Evolutionary conservation across 2,888 invertebrate species (phyloP).

Genomic region (Phytoseiulus persimilis): DNA sequence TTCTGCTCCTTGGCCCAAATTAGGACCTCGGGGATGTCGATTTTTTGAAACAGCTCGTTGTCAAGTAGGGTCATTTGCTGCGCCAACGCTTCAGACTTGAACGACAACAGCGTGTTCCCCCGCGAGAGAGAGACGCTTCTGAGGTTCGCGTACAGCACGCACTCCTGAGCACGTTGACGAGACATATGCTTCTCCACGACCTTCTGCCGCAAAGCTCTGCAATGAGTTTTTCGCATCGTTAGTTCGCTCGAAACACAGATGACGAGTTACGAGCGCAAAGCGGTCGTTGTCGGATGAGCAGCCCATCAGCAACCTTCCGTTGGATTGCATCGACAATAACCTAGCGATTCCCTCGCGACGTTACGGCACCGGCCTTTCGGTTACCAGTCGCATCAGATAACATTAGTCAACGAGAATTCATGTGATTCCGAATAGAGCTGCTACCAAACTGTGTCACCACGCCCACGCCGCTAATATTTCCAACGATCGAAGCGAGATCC

Average conservation of each 20-base stretch:
- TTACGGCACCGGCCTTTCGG: not conserved
- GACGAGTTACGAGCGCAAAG: too few species aligned
- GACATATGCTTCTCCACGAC: constrained; percentile 71
- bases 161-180: constrained; percentile 53
- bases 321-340: not conserved
- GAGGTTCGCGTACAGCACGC: constrained; percentile 46
- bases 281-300: too few species aligned
- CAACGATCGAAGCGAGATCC: not conserved
- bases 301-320: not conserved
- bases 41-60: constrained; percentile 85
- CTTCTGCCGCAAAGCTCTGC: constrained; percentile 73
- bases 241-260: not conserved
- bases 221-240: not conserved
- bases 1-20: constrained; percentile 96
- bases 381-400: not conserved
- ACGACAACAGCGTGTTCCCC: constrained; percentile 65
- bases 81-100: constrained; percentile 87
- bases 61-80: constrained; percentile 97
- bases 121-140: constrained; percentile 16
- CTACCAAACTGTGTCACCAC: not conserved
- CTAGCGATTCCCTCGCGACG: not conserved
- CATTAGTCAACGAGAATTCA: not conserved
- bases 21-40: constrained; percentile 92
- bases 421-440: not conserved
- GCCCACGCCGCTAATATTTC: not conserved